Evolutionary conservation across 1,140 invertebrate genomes (phyloP), one percentile per base, ranked within the genome.

Genomic region (Camponotus vicinus): DNA sequence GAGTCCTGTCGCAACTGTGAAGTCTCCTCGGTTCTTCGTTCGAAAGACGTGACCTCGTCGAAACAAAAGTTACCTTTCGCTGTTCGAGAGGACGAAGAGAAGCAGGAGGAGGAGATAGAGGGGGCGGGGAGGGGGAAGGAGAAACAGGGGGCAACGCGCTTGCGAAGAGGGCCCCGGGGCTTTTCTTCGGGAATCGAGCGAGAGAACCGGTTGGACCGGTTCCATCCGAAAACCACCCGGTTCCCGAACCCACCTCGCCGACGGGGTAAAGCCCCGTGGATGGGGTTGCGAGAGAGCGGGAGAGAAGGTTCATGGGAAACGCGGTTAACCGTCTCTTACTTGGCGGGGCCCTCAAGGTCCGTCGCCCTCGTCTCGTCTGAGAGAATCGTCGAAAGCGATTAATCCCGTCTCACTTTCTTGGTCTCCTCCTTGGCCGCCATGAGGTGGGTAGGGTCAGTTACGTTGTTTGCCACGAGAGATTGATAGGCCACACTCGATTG

Each of bases 161-260:
- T 71, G 70, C 42, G 55, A 42, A 67, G 49, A 45, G 76, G 86
- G 90, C 86, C 67, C 55, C 2, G 21, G 70, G 77, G 67, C 42
- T 88, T 88, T 90, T 69, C 85, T 88, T 86, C 70, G 34, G 79
- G 70, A 71, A 69, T 69, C 57, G 32, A 67, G 66, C 57, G 32
- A 61, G 66, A 59, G 86, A 92, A 93, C 93, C 92, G 88, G 92
- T 92, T 18, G 7, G 85, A 94, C 94, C 93, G 93, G 94, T 95
- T 94, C 84, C 86, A 73, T 82, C 92, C 90, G 89, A 94, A 94
- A 94, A 94, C 89, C 90, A 92, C 90, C 92, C 90, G 91, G 88
- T 92, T 90, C 88, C 76, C 86, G 75, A 87, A 89, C 86, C 27
- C 82, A 82, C 83, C 84, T 49, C 64, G 40, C 66, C 15, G 13